Evolutionary conservation across 2,113 vertebrate genomes (phyloP).

Genomic region (Furnarius figulus): DNA sequence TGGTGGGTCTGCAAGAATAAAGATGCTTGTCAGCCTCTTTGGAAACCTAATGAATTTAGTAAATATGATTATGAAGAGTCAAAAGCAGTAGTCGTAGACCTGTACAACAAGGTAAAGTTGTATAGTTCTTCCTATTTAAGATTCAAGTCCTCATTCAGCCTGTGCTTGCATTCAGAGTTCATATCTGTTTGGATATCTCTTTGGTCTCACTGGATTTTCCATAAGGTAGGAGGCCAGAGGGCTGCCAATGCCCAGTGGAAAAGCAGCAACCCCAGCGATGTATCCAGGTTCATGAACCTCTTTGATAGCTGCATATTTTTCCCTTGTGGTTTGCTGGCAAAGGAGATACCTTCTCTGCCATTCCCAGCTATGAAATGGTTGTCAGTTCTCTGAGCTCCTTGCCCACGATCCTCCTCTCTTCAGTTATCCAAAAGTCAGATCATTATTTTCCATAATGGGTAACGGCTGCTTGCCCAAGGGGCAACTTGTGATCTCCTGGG

Average conservation of each 20-base stretch:
- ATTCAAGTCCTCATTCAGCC: neutral
- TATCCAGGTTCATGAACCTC: neutral
- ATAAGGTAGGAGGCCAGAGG: neutral
- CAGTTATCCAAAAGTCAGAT: slow-evolving; percentile 36
- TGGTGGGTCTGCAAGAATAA: neutral
- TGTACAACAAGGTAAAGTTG: neutral
- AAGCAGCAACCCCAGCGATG: neutral
- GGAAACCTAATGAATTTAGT: neutral
- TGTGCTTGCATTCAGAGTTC: neutral
- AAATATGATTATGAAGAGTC: neutral
- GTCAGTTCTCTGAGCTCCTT: neutral
- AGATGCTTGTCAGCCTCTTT: neutral
- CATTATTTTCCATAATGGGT: neutral
- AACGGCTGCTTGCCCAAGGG: neutral
- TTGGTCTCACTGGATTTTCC: neutral
- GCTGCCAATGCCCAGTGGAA: neutral
- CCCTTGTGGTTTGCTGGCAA: neutral
- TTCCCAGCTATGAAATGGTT: neutral
- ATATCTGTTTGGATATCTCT: neutral
- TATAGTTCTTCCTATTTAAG: neutral
- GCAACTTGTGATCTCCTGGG: neutral
- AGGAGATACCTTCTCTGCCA: neutral
- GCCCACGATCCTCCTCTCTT: neutral
- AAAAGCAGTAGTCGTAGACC: neutral
- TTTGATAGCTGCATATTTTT: neutral